These are phyloP conservation scores for Zootermopsis nevadensis DNA, from an alignment of 2,888 invertebrate genomes.

Conservation along the genomic window DNA sequence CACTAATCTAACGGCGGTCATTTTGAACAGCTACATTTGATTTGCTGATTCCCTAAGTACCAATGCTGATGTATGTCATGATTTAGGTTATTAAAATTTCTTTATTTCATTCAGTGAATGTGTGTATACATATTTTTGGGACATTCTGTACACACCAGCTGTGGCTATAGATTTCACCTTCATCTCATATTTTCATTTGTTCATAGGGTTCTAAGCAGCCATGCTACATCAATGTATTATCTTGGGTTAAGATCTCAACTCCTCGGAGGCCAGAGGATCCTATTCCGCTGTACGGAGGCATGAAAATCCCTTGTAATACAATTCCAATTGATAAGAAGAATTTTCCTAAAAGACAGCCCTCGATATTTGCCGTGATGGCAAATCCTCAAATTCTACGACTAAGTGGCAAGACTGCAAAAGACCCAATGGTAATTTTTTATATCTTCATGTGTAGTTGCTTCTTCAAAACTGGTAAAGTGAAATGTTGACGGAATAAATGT, in stretches of 20 bases:
- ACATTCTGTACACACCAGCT: too few relatives aligned
- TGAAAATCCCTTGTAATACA: constrained; percentile 70
- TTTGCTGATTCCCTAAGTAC: too few relatives aligned
- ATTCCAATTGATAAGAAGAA: constrained; percentile 23
- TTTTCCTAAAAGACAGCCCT: constrained; percentile 63
- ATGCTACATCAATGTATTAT: constrained; percentile 72
- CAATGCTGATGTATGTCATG: too few relatives aligned
- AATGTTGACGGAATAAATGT: too few relatives aligned
- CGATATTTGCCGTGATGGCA: constrained; percentile 79
- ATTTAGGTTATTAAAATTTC: too few relatives aligned
- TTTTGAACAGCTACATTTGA: too few relatives aligned
- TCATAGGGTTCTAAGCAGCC: constrained; percentile 59
- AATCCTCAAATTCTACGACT: constrained; percentile 77
- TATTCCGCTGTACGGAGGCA: constrained; percentile 78
- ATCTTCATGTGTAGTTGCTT: neutral
- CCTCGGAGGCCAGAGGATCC: constrained; percentile 74
- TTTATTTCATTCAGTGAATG: too few relatives aligned
- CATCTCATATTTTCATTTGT: constrained; percentile 13
- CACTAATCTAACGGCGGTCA: too few relatives aligned
- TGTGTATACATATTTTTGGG: too few relatives aligned
- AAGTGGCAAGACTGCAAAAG: constrained; percentile 75
- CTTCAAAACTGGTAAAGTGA: constrained; percentile 4
- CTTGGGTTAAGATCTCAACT: constrained; percentile 79
- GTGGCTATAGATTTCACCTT: too few relatives aligned
- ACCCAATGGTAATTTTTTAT: constrained; percentile 66